These are phyloP conservation scores for Drosophila tropicalis DNA, from an alignment of 1,140 invertebrate species.

Conservation along the genomic window DNA sequence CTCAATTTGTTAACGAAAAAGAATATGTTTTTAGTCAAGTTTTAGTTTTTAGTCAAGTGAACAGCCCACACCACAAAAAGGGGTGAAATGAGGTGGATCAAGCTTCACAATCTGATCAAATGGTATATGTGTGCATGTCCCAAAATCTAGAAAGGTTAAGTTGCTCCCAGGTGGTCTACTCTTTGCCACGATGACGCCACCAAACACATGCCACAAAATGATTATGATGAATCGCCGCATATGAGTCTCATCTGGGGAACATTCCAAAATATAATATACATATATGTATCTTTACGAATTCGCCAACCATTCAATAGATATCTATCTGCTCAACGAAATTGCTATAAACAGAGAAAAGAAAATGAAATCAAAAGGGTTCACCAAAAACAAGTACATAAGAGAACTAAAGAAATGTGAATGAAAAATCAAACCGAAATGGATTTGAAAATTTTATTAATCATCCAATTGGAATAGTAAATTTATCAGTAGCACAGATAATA, in stretches of 20 bases:
- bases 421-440: too few species aligned
- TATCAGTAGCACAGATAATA: too few species aligned
- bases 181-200: slow-evolving; percentile 12
- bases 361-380: too few species aligned
- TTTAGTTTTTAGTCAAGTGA: slow-evolving; percentile 7
- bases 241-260: slow-evolving; percentile 11
- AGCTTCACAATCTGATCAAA: not conserved
- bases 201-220: slow-evolving; percentile 11
- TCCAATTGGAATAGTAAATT: too few species aligned
- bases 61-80: slow-evolving; percentile 6
- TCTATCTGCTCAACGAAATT: too few species aligned
- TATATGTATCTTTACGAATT: too few species aligned
- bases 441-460: too few species aligned
- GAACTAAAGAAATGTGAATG: too few species aligned
- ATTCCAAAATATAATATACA: not conserved
- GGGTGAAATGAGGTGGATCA: not conserved
- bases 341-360: too few species aligned
- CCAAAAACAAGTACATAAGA: too few species aligned
- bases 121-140: not conserved
- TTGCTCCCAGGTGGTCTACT: slow-evolving; percentile 1
- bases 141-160: not conserved
- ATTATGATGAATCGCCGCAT: slow-evolving; percentile 3
- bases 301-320: too few species aligned
- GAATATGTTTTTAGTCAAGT: slow-evolving; percentile 18
- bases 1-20: slow-evolving; percentile 43